A percentile compares a stretch with the other conserved stretches of the same genome.
Evolutionary conservation across 1,140 invertebrate species (phyloP).

Genomic region (Augochlora pura): DNA sequence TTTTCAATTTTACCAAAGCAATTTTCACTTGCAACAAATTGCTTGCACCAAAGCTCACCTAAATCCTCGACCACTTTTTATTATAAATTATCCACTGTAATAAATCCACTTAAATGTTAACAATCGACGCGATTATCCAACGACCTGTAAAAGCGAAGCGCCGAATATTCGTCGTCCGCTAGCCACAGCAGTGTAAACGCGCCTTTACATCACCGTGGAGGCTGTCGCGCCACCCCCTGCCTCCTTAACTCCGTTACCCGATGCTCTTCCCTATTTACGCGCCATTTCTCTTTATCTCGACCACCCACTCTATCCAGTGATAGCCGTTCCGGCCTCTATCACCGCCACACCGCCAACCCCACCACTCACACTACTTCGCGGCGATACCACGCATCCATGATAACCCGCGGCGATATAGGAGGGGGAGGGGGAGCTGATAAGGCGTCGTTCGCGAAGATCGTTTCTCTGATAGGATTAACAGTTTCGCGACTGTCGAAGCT

Average conservation of each 20-base stretch:
- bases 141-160: neutral
- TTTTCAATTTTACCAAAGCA: no score
- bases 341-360: neutral
- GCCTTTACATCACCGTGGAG: neutral
- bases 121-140: neutral
- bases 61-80: neutral
- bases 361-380: constrained; percentile 3
- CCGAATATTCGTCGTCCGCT: neutral
- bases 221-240: neutral
- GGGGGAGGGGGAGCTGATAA: constrained; percentile 42
- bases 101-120: neutral
- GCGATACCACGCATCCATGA: constrained; percentile 18
- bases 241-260: constrained; percentile 19
- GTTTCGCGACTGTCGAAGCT: neutral
- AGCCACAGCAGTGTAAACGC: neutral
- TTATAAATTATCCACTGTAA: no score
- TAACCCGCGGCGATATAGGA: constrained; percentile 28
- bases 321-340: neutral
- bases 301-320: neutral
- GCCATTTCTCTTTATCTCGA: constrained; percentile 21
- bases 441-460: constrained; percentile 27
- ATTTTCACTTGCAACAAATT: no score
- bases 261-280: constrained; percentile 24
- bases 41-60: no score
- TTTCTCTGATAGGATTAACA: neutral